Conservation (phyloP, 1,140 invertebrate species). For the Sitodiplosis mosellana region DNA sequence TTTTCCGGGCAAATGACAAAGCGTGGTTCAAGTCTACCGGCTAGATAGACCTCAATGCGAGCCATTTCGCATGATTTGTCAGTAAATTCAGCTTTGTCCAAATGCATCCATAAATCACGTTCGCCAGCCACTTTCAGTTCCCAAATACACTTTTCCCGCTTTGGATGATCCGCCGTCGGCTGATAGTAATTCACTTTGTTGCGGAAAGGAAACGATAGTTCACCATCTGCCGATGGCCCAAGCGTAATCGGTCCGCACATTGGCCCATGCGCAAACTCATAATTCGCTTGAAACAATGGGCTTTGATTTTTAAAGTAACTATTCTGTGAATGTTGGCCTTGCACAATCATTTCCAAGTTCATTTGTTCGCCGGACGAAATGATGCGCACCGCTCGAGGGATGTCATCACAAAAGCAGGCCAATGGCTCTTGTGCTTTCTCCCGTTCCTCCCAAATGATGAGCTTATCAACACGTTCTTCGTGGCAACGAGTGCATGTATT, state of each 20-base stretch:
- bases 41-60: conserved; percentile 62
- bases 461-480: conserved; percentile 62
- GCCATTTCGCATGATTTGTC: conserved; percentile 65
- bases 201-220: conserved; percentile 67
- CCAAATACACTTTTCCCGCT: conserved; percentile 72
- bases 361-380: conserved; percentile 58
- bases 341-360: conserved; percentile 60
- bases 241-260: conserved; percentile 65
- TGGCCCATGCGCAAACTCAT: conserved; percentile 74
- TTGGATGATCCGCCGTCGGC: conserved; percentile 34
- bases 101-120: conserved; percentile 65
- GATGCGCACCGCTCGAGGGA: conserved; percentile 36
- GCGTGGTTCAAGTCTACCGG: conserved; percentile 45
- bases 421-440: conserved; percentile 23
- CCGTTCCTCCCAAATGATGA: conserved; percentile 53
- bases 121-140: conserved; percentile 62
- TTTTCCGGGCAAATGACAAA: conserved; percentile 67
- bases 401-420: conserved; percentile 45
- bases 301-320: conserved; percentile 71
- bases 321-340: conserved; percentile 57
- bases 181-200: conserved; percentile 55
- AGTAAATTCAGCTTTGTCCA: conserved; percentile 69
- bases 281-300: conserved; percentile 64
- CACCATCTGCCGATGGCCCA: conserved; percentile 56
- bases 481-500: conserved; percentile 64